phyloP scores from a whole-genome alignment of 1,140 invertebrate genomes.

The Calephelis nemesis region DNA sequence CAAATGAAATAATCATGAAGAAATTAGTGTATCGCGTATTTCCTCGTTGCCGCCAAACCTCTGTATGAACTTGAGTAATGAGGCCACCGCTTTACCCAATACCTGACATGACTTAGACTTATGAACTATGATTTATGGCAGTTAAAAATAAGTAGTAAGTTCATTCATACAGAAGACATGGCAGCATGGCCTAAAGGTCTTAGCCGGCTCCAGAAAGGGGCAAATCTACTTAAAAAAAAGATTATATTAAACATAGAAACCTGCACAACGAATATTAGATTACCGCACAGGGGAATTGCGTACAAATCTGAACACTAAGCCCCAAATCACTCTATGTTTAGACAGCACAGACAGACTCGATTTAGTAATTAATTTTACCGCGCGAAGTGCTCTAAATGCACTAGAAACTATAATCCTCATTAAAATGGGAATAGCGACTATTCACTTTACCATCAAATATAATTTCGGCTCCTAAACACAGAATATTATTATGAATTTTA shows the following conservation, averaged over 20 bases:
- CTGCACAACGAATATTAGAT: constrained; percentile 37
- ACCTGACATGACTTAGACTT: too few relatives aligned
- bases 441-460: constrained; percentile 74
- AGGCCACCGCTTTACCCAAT: too few relatives aligned
- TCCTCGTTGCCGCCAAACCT: too few relatives aligned
- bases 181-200: too few relatives aligned
- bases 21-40: too few relatives aligned
- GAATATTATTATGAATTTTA: constrained; percentile 65
- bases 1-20: too few relatives aligned
- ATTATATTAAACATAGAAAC: not conserved
- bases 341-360: constrained; percentile 59
- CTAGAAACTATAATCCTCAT: constrained; percentile 77
- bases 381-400: constrained; percentile 75
- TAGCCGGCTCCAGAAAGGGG: too few relatives aligned
- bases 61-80: too few relatives aligned
- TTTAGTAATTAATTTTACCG: constrained; percentile 78
- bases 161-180: too few relatives aligned
- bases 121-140: too few relatives aligned
- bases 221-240: too few relatives aligned
- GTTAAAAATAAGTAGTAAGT: too few relatives aligned
- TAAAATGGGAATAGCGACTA: constrained; percentile 76
- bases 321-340: constrained; percentile 56
- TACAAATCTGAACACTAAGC: constrained; percentile 46
- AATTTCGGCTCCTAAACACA: constrained; percentile 72
- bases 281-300: constrained; percentile 48